Percentiles rank a stretch among this genome's conserved stretches.
Conservation (phyloP, 2,113 vertebrate species). For the Damaliscus lunatus region DNA sequence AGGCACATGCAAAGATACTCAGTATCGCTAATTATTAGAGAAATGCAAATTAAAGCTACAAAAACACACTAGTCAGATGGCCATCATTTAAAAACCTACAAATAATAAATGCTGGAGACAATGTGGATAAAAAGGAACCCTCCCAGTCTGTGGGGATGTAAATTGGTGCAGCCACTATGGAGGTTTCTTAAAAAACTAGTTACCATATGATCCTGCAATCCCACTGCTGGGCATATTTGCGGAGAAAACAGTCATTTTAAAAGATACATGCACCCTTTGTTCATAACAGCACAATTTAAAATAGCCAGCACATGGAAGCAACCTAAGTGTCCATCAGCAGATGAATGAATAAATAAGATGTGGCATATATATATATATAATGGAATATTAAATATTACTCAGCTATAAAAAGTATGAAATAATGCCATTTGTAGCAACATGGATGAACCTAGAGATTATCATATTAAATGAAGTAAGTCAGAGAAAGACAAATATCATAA, state of each 20-base stretch:
- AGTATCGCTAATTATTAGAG: neutral
- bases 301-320: neutral
- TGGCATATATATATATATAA: neutral
- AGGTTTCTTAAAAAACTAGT: neutral
- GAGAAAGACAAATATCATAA: neutral
- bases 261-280: neutral
- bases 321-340: neutral
- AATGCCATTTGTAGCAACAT: neutral
- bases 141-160: neutral
- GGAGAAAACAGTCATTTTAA: neutral
- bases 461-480: neutral
- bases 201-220: neutral
- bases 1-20: neutral
- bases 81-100: neutral
- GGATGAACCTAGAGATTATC: neutral
- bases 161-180: neutral
- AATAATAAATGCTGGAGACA: neutral
- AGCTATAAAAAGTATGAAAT: neutral
- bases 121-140: neutral
- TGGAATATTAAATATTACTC: neutral
- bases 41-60: neutral
- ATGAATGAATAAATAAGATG: neutral
- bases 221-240: neutral
- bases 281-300: neutral
- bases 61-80: neutral